Evolutionary conservation across 2,113 vertebrate genomes (phyloP), one percentile per base, ranked within the genome.

Genomic region (Spea multiplicata): DNA sequence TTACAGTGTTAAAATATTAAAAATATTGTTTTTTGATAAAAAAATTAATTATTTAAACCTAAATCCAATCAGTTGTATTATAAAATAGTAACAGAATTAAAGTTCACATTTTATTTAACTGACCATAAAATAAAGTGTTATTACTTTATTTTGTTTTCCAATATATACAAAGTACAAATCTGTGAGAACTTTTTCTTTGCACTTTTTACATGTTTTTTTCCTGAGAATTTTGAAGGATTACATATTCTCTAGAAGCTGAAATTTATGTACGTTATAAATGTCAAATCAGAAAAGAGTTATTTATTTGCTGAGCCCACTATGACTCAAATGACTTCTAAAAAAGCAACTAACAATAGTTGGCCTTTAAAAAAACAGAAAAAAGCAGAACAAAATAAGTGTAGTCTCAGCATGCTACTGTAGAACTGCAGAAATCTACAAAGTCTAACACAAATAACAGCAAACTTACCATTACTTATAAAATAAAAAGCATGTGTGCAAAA

Each of bases 251-350:
- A 13, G 17, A 50, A 78, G 16, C 47, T 53, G 45, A 57, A 65
- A 71, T 71, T 71, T 72, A 71, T 64, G 30, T 78, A 48, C 46
- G 59, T 78, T 13, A 67, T 72, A 78, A 78, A 72, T 78, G 76
- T 78, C 76, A 78, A 78, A 65, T 78, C 69, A 45, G 76, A 72
- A 47, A 30, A 78, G 65, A 16, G 59, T 78, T 71, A 55, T 78
- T 72, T 78, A 71, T 78, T 71, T 78, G 59, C 71, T 50, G 10
- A 71, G 61, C 76, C 61, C 76, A 64, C 59, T 48, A 78, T 65
- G 76, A 72, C 69, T 78, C 59, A 72, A 65, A 78, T 64, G 13
- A 71, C 55, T 78, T 71, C 68, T 78, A 78, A 72, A 78, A 71
- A 66, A 61, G n/a, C 69, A 45, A 44, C 49, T 66, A 72, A 78